Base-by-base conservation (phyloP, 2,888 invertebrate species). In the Thumatha senex region DNA sequence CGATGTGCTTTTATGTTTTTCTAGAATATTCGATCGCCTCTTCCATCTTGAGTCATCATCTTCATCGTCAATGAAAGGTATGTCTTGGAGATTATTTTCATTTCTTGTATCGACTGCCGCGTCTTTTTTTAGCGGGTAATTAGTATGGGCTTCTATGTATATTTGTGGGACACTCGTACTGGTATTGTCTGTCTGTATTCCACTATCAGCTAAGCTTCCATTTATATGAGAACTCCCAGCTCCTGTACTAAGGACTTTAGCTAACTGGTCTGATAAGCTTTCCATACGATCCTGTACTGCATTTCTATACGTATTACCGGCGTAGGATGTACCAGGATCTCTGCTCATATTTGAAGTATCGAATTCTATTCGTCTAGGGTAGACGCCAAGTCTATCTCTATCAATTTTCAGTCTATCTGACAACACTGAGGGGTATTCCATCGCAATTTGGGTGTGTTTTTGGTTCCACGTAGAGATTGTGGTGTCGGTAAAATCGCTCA, bases 401-500 rank as follows among this genome's bases (percentile, higher is more conserved):
- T 89, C 89, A 7, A 84, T 76, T 67, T 87, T 89, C 0, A 86
- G 48, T 71, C 90, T 82, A 40, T 89, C 90, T 0, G 90, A 90
- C 1, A 90, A 66, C 0, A 91, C 91, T 10, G 89, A 89, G 0
- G 91, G 90, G 55, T 90, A 91, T 56, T 91, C 90, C 0, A 87
- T 78, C 0, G 80, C 72, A 7, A 69, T 62, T n/a, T 72, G 77
- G 0, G 74, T 70, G 42, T 86, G 82, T 46, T 84, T 83, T 54
- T 89, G 88, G 52, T 90, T 90, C 90, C 90, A 91, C 0, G 89
- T 91, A 0, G 91, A 91, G 56, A 90, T 89, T 0, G 91, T 90
- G 1, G 91, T 92, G 66, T 92, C 92, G 46, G 92, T 92, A 63
- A 92, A 92, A 74, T 91, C 91, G 76, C 89, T 89, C 78, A 88